A percentile compares a stretch with the other conserved stretches of the same genome.
These are phyloP conservation scores for Perodicticus potto DNA, from an alignment of 2,797 vertebrate species.

Conservation along the genomic window DNA sequence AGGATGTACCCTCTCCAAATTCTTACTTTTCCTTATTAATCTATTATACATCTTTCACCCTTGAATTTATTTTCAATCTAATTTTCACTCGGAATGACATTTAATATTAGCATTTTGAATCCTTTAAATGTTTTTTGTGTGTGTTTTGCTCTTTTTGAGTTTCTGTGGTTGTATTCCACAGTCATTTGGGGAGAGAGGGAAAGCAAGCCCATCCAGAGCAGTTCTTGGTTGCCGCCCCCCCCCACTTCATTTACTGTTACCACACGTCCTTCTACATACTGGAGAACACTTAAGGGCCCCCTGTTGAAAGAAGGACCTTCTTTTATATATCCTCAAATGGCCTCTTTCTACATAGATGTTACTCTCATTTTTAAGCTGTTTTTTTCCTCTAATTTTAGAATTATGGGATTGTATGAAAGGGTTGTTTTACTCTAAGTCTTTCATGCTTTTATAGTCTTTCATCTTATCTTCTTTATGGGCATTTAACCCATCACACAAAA, in stretches of 20 bases:
- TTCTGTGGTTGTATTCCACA: neutral
- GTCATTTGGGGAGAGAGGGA: neutral
- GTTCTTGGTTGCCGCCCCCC: neutral
- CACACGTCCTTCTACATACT: neutral
- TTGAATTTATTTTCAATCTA: constrained; percentile 50
- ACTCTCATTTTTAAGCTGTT: constrained; percentile 9
- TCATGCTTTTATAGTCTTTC: constrained; percentile 26
- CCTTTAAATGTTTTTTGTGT: neutral
- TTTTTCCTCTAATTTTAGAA: constrained; percentile 42
- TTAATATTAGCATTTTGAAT: constrained; percentile 29
- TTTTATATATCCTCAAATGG: neutral
- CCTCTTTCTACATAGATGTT: constrained; percentile 3
- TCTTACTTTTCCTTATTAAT: neutral
- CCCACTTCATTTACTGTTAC: neutral
- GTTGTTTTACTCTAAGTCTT: constrained; percentile 18
- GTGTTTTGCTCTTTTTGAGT: neutral
- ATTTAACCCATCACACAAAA: constrained; percentile 47
- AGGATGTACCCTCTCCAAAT: neutral
- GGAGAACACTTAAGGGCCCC: neutral
- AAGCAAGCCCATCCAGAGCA: neutral
- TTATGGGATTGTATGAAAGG: neutral
- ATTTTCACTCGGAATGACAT: constrained; percentile 38
- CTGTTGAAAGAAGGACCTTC: neutral
- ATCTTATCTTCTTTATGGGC: constrained; percentile 36
- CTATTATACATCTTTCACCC: constrained; percentile 9